Evolutionary conservation across 1,140 invertebrate species (phyloP).

Genomic region (Drosophila grimshawi): DNA sequence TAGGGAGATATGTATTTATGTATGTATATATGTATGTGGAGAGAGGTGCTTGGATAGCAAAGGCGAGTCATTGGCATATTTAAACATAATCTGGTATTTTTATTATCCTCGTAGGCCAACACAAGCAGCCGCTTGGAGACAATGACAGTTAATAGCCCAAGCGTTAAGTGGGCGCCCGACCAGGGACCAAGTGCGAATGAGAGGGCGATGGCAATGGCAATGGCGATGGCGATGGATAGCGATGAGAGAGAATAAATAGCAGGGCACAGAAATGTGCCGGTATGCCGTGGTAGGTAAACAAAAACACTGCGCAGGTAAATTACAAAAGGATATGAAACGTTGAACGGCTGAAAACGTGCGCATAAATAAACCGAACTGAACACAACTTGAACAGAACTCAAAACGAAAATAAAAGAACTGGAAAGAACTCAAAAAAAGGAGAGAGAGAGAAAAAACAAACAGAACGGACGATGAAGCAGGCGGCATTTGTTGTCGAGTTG

Average conservation of each 20-base stretch:
- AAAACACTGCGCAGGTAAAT: conserved; percentile 68
- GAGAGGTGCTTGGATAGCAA: background rate
- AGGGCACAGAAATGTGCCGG: background rate
- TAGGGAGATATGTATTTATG: background rate
- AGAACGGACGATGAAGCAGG: conserved; percentile 10
- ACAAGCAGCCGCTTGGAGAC: conserved; percentile 50
- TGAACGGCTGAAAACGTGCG: conserved; percentile 54
- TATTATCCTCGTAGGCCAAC: conserved; percentile 72
- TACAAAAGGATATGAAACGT: conserved; percentile 52
- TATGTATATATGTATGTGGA: too few species aligned
- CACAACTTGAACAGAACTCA: background rate
- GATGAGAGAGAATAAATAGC: conserved; percentile 8
- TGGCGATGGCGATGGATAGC: background rate
- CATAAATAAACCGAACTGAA: conserved; percentile 64
- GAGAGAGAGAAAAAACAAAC: conserved; percentile 5
- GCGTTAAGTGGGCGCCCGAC: conserved; percentile 57
- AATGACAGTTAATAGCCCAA: conserved; percentile 63
- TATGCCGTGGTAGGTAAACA: conserved; percentile 45
- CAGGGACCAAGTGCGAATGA: conserved; percentile 6
- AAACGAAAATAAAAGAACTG: conserved; percentile 14
- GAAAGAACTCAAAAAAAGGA: conserved; percentile 1
- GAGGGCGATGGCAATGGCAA: too few species aligned
- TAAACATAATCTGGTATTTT: conserved; percentile 78
- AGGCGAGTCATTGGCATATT: conserved; percentile 67
- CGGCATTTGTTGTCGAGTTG: conserved; percentile 56